phyloP scores from a whole-genome alignment of 2,888 invertebrate genomes.

The Epinotia bilunana region DNA sequence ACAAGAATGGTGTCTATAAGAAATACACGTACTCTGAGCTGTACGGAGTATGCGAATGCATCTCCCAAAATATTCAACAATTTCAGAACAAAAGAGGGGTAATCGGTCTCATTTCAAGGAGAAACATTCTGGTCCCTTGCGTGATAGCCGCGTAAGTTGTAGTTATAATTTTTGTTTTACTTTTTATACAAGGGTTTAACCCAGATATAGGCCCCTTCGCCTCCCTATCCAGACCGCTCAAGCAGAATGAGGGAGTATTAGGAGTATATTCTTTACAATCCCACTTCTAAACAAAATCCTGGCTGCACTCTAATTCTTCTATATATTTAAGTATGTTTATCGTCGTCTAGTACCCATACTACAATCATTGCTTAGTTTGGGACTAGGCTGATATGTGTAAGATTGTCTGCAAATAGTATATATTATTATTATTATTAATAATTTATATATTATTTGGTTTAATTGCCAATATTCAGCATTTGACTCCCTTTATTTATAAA shows the following conservation, averaged over 20 bases:
- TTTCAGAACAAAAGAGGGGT: constrained; percentile 67
- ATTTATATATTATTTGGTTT: not conserved
- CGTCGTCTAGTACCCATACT: no score
- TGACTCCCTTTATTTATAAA: not conserved
- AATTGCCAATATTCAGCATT: not conserved
- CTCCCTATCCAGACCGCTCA: not conserved
- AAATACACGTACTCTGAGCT: constrained; percentile 76
- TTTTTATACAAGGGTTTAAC: not conserved
- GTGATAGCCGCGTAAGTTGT: constrained; percentile 82
- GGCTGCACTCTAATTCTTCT: not conserved
- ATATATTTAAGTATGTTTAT: no score
- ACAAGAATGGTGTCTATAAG: constrained; percentile 63
- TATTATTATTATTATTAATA: no score
- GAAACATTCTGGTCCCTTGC: constrained; percentile 81
- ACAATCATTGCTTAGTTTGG: no score
- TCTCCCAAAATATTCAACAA: constrained; percentile 73
- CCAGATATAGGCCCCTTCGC: not conserved
- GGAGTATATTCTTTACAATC: no score
- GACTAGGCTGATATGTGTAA: no score
- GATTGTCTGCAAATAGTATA: no score
- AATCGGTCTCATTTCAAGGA: constrained; percentile 79
- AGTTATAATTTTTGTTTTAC: not conserved
- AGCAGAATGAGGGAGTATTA: no score
- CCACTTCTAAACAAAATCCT: not conserved
- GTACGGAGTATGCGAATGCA: constrained; percentile 76